Conservation (phyloP, 2,797 vertebrate species). For the Serranus cabrilla region DNA sequence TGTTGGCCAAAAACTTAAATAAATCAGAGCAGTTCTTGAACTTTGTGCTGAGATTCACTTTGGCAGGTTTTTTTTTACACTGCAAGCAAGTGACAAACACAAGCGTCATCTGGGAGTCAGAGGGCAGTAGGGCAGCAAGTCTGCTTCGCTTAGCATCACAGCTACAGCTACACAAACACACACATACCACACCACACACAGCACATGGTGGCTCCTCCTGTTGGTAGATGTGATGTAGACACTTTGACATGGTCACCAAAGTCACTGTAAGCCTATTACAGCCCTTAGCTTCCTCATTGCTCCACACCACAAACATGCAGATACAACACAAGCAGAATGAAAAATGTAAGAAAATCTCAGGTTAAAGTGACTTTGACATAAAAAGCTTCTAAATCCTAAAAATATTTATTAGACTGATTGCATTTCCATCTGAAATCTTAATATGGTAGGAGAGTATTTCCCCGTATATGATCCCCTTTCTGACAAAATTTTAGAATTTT, state of each 20-base stretch:
- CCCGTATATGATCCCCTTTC: too few relatives aligned
- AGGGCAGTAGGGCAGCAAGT: slow-evolving; percentile 55
- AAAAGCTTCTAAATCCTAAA: background rate
- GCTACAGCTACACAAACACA: slow-evolving; percentile 10
- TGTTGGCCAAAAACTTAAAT: background rate
- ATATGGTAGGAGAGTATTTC: background rate
- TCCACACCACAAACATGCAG: background rate
- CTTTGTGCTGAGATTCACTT: slow-evolving; percentile 7
- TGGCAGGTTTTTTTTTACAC: background rate
- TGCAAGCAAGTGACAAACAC: slow-evolving; percentile 19
- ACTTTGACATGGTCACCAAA: slow-evolving; percentile 27
- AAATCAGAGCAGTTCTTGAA: background rate
- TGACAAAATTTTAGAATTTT: too few relatives aligned
- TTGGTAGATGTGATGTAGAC: slow-evolving; percentile 16
- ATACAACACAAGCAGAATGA: background rate
- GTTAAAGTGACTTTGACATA: background rate
- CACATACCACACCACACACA: slow-evolving; percentile 20
- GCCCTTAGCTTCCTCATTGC: slow-evolving; percentile 25
- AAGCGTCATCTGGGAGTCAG: slow-evolving; percentile 27
- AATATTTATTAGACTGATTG: background rate
- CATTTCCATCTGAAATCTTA: background rate
- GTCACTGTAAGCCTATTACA: slow-evolving; percentile 56
- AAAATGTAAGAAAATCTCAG: background rate
- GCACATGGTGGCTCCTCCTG: background rate
- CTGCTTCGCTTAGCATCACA: slow-evolving; percentile 54